phyloP scores from a whole-genome alignment of 1,140 invertebrate species.

The Diachasma alloeum region DNA sequence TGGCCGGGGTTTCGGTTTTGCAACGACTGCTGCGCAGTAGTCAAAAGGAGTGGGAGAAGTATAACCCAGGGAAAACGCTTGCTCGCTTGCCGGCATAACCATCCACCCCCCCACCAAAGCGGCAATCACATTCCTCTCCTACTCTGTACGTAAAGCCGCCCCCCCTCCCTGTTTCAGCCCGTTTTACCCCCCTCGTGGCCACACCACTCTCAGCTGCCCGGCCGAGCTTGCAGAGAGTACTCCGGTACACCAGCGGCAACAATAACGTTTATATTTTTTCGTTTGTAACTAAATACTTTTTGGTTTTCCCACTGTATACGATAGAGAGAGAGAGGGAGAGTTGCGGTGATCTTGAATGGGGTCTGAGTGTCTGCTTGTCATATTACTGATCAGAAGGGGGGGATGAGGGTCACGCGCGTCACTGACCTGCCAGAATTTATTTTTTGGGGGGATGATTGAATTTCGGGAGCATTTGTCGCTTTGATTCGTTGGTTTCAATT shows the following conservation, averaged over 20 bases:
- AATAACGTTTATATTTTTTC: neutral
- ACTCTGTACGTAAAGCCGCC: constrained; percentile 16
- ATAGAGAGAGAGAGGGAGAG: neutral
- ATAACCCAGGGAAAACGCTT: neutral
- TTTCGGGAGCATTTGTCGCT: too few relatives aligned
- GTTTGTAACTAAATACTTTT: neutral
- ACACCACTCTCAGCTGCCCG: constrained; percentile 45
- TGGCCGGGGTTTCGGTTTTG: constrained; percentile 59
- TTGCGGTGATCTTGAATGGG: neutral
- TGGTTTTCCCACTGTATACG: neutral
- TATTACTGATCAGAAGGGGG: neutral
- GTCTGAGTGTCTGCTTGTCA: neutral
- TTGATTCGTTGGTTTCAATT: too few relatives aligned
- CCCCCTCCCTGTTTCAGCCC: constrained; percentile 18
- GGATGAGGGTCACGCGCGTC: constrained; percentile 27
- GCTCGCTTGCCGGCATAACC: constrained; percentile 22
- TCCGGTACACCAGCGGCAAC: constrained; percentile 32
- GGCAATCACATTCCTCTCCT: constrained; percentile 22
- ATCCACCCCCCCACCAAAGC: neutral
- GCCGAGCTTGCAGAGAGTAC: constrained; percentile 49
- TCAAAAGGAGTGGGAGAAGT: constrained; percentile 9
- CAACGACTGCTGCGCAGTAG: constrained; percentile 51
- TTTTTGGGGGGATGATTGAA: neutral
- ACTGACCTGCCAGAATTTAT: constrained; percentile 43
- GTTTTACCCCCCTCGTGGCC: constrained; percentile 19